A percentile compares a stretch with the other conserved stretches of the same genome.
phyloP scores from a whole-genome alignment of 2,888 invertebrate genomes.

The Dicyrtomina minuta region DNA sequence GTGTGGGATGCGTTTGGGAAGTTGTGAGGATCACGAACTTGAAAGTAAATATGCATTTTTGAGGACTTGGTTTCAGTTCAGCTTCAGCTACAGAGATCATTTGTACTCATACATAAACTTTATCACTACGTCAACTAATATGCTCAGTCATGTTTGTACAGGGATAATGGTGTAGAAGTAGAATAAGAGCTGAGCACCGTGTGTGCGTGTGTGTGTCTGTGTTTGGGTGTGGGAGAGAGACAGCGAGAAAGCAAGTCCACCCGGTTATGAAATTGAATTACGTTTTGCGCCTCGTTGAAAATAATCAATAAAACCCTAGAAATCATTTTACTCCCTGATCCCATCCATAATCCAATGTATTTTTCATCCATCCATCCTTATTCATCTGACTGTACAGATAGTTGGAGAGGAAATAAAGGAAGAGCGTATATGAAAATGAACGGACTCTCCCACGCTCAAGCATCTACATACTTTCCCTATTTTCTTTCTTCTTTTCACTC shows the following conservation, averaged over 20 bases:
- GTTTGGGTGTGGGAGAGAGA: neutral
- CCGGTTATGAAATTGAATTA: constrained; percentile 32
- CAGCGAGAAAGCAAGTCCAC: constrained; percentile 3
- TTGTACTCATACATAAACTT: no score
- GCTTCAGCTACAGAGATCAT: no score
- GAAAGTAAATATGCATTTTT: no score
- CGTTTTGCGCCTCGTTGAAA: constrained; percentile 25
- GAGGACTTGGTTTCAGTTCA: no score
- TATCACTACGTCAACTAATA: no score
- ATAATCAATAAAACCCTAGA: constrained; percentile 33
- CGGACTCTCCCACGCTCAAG: neutral
- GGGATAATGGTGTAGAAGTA: no score
- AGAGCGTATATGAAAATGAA: neutral
- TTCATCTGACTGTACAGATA: neutral
- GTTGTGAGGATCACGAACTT: no score
- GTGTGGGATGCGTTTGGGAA: no score
- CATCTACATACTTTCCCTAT: neutral
- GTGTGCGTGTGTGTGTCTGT: no score
- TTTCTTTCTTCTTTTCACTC: neutral
- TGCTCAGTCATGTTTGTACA: no score
- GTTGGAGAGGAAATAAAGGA: neutral
- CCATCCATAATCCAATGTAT: constrained; percentile 11
- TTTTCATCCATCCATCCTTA: neutral
- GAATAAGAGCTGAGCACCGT: no score
- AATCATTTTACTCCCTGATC: constrained; percentile 29